Evolutionary conservation across 1,140 invertebrate species (phyloP).

Genomic region (Hypothenemus hampei): DNA sequence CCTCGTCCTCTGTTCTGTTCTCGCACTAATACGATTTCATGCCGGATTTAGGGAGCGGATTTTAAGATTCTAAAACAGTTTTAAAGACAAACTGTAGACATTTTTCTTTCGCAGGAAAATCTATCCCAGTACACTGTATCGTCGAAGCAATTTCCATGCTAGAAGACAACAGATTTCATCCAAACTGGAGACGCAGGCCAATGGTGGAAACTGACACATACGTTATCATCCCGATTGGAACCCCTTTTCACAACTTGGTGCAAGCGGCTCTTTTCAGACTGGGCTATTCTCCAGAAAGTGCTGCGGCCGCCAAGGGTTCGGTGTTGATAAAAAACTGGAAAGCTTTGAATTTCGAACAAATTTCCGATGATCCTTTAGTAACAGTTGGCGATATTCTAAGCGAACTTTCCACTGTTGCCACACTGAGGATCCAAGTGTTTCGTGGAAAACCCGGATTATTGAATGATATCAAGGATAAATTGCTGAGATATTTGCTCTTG

Average conservation of each 20-base stretch:
- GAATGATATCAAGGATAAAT: constrained; percentile 88
- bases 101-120: constrained; percentile 66
- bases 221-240: constrained; percentile 86
- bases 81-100: too few species aligned
- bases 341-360: constrained; percentile 81
- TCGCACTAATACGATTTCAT: constrained; percentile 51
- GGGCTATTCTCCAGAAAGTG: constrained; percentile 71
- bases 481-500: constrained; percentile 78
- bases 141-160: constrained; percentile 74
- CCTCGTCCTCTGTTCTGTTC: constrained; percentile 39
- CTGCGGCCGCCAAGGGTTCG: constrained; percentile 74
- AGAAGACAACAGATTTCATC: constrained; percentile 54
- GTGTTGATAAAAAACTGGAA: constrained; percentile 93
- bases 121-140: constrained; percentile 87
- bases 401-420: constrained; percentile 85
- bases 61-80: too few species aligned
- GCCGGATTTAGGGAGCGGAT: constrained; percentile 51
- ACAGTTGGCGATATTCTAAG: constrained; percentile 90
- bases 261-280: constrained; percentile 70
- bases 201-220: constrained; percentile 85
- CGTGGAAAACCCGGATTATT: constrained; percentile 70
- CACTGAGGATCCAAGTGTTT: constrained; percentile 82
- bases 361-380: constrained; percentile 77
- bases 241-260: constrained; percentile 79
- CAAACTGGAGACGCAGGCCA: constrained; percentile 57